Percentiles rank a stretch among this genome's conserved stretches.
phyloP scores from a whole-genome alignment of 2,888 invertebrate species.

The Ypsolopha scabrella region DNA sequence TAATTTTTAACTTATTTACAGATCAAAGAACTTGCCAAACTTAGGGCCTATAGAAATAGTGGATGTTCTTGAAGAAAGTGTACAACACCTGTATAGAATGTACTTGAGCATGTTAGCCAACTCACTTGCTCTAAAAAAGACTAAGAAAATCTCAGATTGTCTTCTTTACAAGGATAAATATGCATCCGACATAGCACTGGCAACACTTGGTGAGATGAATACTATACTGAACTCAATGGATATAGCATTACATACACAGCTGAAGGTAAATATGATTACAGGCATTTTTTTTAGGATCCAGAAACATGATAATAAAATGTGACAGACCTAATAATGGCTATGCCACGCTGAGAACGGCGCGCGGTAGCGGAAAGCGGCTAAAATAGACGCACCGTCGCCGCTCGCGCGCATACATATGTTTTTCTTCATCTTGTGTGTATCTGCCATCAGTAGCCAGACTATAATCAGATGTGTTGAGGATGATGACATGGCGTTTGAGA shows the following conservation, averaged over 20 bases:
- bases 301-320: too few species aligned
- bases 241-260: slow-evolving; percentile 37
- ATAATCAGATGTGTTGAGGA: too few species aligned
- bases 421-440: too few species aligned
- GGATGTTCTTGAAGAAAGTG: slow-evolving; percentile 47
- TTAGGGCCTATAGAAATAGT: slow-evolving; percentile 40
- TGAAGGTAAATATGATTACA: slow-evolving; percentile 32
- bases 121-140: slow-evolving; percentile 43
- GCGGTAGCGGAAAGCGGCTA: too few species aligned
- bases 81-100: slow-evolving; percentile 51
- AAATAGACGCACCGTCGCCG: too few species aligned
- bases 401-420: too few species aligned
- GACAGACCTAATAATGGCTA: too few species aligned
- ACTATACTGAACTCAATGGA: slow-evolving; percentile 53
- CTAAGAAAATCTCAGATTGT: slow-evolving; percentile 38
- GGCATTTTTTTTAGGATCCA: not conserved
- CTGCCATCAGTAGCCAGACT: too few species aligned
- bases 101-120: slow-evolving; percentile 51
- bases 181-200: slow-evolving; percentile 49
- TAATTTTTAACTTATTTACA: too few species aligned
- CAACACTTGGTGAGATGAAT: slow-evolving; percentile 44
- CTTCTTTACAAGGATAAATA: slow-evolving; percentile 48
- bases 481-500: too few species aligned
- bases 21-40: slow-evolving; percentile 11
- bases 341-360: too few species aligned